These are phyloP conservation scores for Nasonia vitripennis DNA, from an alignment of 1,140 invertebrate species.

Conservation along the genomic window DNA sequence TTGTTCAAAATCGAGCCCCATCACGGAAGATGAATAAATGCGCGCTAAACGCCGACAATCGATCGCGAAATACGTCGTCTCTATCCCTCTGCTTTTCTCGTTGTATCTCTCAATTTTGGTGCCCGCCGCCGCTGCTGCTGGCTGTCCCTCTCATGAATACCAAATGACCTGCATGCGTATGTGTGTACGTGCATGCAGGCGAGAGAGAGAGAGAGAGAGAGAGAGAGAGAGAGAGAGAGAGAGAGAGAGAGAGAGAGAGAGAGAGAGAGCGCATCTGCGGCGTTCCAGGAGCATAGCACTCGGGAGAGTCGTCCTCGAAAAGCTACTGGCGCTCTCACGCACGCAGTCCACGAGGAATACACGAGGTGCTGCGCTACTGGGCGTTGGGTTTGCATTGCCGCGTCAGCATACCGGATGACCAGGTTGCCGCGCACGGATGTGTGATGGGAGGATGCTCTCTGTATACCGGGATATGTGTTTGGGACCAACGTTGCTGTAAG, in stretches of 20 bases:
- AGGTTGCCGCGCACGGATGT: slow-evolving; percentile 8
- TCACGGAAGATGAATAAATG: slow-evolving; percentile 3
- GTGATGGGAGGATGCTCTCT: background rate
- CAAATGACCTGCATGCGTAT: slow-evolving; percentile 61
- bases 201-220: background rate
- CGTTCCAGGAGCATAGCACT: background rate
- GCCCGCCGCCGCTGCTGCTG: slow-evolving; percentile 51
- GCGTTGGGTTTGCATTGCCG: slow-evolving; percentile 3
- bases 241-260: background rate
- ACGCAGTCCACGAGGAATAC: slow-evolving; percentile 20
- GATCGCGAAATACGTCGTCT: slow-evolving; percentile 64
- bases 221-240: slow-evolving; percentile 4
- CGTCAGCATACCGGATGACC: slow-evolving; percentile 43
- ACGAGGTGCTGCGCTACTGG: background rate
- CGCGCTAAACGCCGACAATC: slow-evolving; percentile 71
- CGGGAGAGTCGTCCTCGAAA: background rate
- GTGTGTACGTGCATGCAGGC: background rate
- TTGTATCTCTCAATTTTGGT: slow-evolving; percentile 72
- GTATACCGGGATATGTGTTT: background rate
- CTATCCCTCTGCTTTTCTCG: slow-evolving; percentile 56
- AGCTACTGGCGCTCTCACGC: background rate
- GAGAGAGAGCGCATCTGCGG: background rate
- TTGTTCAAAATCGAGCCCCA: background rate
- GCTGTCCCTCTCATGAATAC: slow-evolving; percentile 65
- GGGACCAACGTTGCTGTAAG: no score